Conservation (phyloP, 2,888 invertebrate species). For the Eucriotettix oculatus region DNA sequence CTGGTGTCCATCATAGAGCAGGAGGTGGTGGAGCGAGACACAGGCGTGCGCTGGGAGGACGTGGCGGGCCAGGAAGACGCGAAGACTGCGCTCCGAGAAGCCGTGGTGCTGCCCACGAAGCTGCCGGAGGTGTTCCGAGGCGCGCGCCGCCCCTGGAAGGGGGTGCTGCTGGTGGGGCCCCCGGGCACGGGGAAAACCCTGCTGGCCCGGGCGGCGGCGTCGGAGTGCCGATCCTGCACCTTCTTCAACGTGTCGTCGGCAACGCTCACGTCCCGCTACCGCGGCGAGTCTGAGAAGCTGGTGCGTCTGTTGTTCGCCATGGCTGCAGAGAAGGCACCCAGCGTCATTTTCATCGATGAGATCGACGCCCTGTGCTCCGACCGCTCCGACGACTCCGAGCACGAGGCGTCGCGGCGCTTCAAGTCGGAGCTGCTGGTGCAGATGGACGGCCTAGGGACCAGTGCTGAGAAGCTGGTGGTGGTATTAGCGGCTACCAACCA, state of each 20-base stretch:
- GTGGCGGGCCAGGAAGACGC: too few relatives aligned
- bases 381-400: constrained; percentile 88
- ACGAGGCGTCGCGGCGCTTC: constrained; percentile 90
- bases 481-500: constrained; percentile 97
- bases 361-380: constrained; percentile 93
- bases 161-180: neutral
- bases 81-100: too few relatives aligned
- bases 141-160: too few relatives aligned
- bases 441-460: constrained; percentile 88
- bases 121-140: too few relatives aligned
- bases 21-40: too few relatives aligned
- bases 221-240: neutral
- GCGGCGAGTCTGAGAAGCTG: neutral
- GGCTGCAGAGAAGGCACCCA: constrained; percentile 95
- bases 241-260: neutral
- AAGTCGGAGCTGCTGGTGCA: constrained; percentile 95
- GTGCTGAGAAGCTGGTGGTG: constrained; percentile 70
- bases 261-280: neutral
- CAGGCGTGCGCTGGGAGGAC: too few relatives aligned
- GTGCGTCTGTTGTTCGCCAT: constrained; percentile 20
- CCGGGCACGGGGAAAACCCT: neutral
- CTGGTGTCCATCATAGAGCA: too few relatives aligned
- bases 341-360: constrained; percentile 97
- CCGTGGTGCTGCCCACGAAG: too few relatives aligned
- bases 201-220: neutral